Conservation (phyloP, 2,113 vertebrate species). For the Condylura cristata region DNA sequence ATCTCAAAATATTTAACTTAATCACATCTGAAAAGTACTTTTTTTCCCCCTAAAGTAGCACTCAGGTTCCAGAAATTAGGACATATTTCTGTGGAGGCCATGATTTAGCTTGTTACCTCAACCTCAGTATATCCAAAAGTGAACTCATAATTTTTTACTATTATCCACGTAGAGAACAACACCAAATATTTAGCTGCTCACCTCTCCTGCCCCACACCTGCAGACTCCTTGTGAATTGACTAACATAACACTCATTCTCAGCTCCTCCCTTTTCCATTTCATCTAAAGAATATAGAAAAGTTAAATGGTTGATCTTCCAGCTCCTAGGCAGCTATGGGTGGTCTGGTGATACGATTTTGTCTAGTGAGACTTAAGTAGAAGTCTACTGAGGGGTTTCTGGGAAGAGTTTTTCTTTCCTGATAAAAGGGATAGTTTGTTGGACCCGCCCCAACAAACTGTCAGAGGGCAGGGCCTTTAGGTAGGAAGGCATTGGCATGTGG, state of each 20-base stretch:
- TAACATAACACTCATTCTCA: neutral
- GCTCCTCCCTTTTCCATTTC: neutral
- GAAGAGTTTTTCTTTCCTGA: neutral
- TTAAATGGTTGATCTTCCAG: neutral
- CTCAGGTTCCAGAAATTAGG: neutral
- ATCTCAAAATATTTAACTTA: neutral
- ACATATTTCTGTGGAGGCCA: neutral
- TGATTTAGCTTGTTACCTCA: slow-evolving; percentile 1
- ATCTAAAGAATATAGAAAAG: neutral
- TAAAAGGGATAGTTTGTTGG: neutral
- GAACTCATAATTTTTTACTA: neutral
- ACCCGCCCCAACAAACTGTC: too few relatives aligned
- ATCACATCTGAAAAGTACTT: neutral
- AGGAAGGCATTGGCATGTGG: too few relatives aligned
- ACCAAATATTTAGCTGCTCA: neutral
- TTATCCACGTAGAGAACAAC: neutral
- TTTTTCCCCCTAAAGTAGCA: neutral
- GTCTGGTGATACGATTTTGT: neutral
- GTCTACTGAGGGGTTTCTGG: neutral
- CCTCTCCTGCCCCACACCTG: neutral
- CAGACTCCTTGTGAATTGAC: neutral
- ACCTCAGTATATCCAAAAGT: neutral
- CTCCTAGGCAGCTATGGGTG: neutral
- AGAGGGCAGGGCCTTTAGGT: too few relatives aligned
- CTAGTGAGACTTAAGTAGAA: neutral